A percentile compares a stretch with the other conserved stretches of the same genome.
phyloP scores from a whole-genome alignment of 2,888 invertebrate genomes.

The Biston stratarius region DNA sequence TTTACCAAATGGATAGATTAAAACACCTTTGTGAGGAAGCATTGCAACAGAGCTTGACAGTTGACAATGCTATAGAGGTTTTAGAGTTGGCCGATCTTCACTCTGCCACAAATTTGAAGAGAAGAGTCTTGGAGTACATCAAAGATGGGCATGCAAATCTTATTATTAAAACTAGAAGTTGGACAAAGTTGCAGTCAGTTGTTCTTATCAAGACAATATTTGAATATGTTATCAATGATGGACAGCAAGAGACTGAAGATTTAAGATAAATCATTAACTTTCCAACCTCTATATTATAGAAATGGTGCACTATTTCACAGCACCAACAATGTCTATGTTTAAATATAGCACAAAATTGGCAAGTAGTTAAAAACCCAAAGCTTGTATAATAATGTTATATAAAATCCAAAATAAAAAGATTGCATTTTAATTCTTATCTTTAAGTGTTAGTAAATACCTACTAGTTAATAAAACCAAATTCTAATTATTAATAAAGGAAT shows the following conservation, averaged over 20 bases:
- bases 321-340: too few relatives aligned
- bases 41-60: conserved; percentile 74
- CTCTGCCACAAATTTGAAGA: conserved; percentile 71
- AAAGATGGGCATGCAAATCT: conserved; percentile 78
- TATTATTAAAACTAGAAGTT: conserved; percentile 77
- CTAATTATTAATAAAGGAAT: background rate
- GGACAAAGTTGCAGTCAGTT: conserved; percentile 75
- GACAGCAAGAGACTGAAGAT: conserved; percentile 64
- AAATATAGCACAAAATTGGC: too few relatives aligned
- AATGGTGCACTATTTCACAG: background rate
- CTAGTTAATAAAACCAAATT: background rate
- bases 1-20: conserved; percentile 73
- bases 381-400: too few relatives aligned
- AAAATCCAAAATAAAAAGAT: too few relatives aligned
- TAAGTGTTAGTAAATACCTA: too few relatives aligned
- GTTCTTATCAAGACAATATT: conserved; percentile 77
- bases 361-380: too few relatives aligned
- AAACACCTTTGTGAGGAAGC: conserved; percentile 79
- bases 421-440: too few relatives aligned
- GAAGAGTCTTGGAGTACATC: conserved; percentile 75
- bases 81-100: conserved; percentile 77
- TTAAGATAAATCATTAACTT: conserved; percentile 10
- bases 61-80: conserved; percentile 80
- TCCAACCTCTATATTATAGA: background rate
- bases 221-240: conserved; percentile 77